These are phyloP conservation scores for Drosophila hamatofila DNA, from an alignment of 2,888 invertebrate species.

Conservation along the genomic window DNA sequence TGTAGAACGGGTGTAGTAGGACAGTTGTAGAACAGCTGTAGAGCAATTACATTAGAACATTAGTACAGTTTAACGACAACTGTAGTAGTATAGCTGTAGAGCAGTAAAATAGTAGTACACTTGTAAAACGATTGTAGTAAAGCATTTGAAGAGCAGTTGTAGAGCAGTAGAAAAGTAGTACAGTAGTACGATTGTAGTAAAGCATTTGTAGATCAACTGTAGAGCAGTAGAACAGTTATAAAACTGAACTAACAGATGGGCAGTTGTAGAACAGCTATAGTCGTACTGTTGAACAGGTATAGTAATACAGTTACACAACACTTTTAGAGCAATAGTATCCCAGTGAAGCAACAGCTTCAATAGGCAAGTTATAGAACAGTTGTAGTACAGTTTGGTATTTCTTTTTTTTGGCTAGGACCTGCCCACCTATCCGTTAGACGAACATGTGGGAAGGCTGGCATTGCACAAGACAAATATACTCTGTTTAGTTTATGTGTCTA, in stretches of 20 bases:
- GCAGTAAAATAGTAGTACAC: neutral
- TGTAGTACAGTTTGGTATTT: neutral
- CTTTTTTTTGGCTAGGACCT: neutral
- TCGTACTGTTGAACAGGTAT: neutral
- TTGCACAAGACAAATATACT: neutral
- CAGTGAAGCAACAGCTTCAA: neutral
- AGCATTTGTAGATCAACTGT: too few species aligned
- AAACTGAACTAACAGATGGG: too few species aligned
- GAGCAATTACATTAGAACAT: neutral
- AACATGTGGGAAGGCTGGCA: neutral
- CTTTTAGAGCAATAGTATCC: neutral
- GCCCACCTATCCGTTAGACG: too few species aligned
- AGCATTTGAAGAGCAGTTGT: neutral
- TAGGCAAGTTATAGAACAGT: neutral
- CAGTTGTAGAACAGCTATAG: neutral
- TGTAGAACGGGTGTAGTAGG: neutral
- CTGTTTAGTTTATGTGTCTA: too few species aligned
- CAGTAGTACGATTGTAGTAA: neutral
- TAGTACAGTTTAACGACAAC: neutral
- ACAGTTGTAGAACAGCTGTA: neutral
- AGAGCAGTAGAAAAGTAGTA: neutral
- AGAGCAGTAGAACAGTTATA: too few species aligned
- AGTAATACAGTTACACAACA: neutral
- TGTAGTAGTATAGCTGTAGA: neutral
- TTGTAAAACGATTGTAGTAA: too few species aligned